Evolutionary conservation across 64 coral and sea anemone species (phyloP).

Genomic region (Montipora cactus): DNA sequence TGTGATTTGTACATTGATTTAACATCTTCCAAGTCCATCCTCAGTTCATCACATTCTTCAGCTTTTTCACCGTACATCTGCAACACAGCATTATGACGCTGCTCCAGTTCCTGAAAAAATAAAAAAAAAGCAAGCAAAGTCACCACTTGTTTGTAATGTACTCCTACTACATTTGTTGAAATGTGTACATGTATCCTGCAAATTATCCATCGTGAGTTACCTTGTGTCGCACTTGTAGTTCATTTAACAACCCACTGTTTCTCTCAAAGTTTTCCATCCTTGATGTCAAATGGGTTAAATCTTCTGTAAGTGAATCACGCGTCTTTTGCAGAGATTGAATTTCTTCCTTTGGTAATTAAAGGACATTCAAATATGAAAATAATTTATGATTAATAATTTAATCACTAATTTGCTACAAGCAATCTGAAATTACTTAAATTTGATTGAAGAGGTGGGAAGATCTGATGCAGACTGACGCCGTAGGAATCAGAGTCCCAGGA

Average conservation of each 20-base stretch:
- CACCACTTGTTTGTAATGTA: background rate
- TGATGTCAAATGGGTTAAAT: conserved; percentile 65
- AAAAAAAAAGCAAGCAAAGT: background rate
- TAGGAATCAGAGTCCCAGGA: no score
- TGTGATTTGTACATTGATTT: conserved; percentile 98
- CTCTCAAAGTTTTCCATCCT: conserved; percentile 73
- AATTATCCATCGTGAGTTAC: background rate
- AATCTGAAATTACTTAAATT: no score
- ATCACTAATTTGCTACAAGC: no score
- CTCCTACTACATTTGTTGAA: background rate
- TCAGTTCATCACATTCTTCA: conserved; percentile 92
- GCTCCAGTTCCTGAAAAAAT: conserved; percentile 70
- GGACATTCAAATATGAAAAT: background rate
- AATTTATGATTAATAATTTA: background rate
- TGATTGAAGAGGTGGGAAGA: no score
- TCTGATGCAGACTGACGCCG: no score
- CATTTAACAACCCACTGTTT: conserved; percentile 37
- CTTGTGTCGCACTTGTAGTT: conserved; percentile 70
- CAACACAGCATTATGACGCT: conserved; percentile 92
- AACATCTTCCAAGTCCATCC: conserved; percentile 94
- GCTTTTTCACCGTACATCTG: conserved; percentile 99
- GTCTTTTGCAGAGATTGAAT: conserved; percentile 77
- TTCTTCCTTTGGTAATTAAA: conserved; percentile 66
- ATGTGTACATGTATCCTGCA: no score
- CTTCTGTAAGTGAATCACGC: conserved; percentile 90